Percentiles rank a stretch among this genome's conserved stretches.
These are phyloP conservation scores for Tholera decimalis DNA, from an alignment of 2,888 invertebrate genomes.

Conservation along the genomic window DNA sequence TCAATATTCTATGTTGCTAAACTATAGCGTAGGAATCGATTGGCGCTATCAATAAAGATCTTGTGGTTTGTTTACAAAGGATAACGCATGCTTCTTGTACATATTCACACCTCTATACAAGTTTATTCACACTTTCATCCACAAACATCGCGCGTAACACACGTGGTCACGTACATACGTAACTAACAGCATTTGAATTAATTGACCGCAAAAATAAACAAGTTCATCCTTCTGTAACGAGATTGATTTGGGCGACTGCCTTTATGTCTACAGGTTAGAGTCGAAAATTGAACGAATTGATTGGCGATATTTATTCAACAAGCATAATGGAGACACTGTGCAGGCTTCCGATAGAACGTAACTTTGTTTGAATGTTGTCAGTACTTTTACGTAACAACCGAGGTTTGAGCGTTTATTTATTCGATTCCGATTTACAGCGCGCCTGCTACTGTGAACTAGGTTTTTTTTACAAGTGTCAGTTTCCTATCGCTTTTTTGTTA, in stretches of 20 bases:
- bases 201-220: conserved; percentile 63
- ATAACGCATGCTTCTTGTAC: background rate
- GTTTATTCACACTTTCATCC: conserved; percentile 30
- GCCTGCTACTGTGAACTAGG: conserved; percentile 14
- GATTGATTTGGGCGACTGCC: conserved; percentile 8
- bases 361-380: conserved; percentile 57
- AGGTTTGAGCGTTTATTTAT: conserved; percentile 57
- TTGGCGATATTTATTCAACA: conserved; percentile 44
- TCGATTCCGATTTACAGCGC: conserved; percentile 41
- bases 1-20: background rate
- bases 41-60: background rate
- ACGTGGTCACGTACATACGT: conserved; percentile 13
- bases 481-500: background rate
- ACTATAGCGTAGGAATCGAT: background rate
- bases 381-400: conserved; percentile 57
- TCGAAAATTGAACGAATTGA: conserved; percentile 31
- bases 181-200: conserved; percentile 53
- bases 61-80: background rate
- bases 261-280: conserved; percentile 34
- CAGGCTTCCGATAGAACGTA: conserved; percentile 67
- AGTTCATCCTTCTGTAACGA: conserved; percentile 24
- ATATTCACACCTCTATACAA: conserved; percentile 17
- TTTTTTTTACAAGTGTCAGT: background rate
- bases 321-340: conserved; percentile 67
- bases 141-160: conserved; percentile 15